Evolutionary conservation across 2,888 invertebrate genomes (phyloP).

Genomic region (Dryococelus australis): DNA sequence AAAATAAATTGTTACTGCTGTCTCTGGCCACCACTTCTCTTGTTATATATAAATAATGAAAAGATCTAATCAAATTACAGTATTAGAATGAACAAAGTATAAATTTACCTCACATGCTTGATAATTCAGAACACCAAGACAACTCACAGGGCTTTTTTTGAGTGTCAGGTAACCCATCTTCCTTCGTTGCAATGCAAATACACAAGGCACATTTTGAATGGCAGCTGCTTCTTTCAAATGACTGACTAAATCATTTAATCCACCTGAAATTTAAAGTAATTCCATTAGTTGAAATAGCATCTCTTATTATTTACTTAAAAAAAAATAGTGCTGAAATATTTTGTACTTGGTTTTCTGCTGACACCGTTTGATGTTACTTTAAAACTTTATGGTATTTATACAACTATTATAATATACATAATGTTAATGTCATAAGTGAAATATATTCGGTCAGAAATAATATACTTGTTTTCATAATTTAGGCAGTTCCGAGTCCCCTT

Average conservation of each 20-base stretch:
- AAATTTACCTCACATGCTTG: slow-evolving; percentile 66
- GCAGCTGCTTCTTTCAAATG: slow-evolving; percentile 62
- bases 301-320: too few relatives aligned
- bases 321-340: too few relatives aligned
- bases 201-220: slow-evolving; percentile 63
- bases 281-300: not conserved
- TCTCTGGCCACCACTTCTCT: too few relatives aligned
- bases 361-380: too few relatives aligned
- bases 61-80: not conserved
- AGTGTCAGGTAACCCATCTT: slow-evolving; percentile 65
- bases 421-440: too few relatives aligned
- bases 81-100: not conserved
- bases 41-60: not conserved
- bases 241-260: slow-evolving; percentile 64
- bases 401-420: too few relatives aligned
- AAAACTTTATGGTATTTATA: too few relatives aligned
- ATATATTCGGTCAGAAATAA: too few relatives aligned
- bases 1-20: too few relatives aligned
- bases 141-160: slow-evolving; percentile 68
- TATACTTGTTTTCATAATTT: too few relatives aligned
- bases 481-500: too few relatives aligned
- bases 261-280: slow-evolving; percentile 58
- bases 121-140: slow-evolving; percentile 68
- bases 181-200: slow-evolving; percentile 66
- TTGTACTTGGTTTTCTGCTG: too few relatives aligned